phyloP scores from a whole-genome alignment of 2,888 invertebrate species.

The Crossocerus cetratus region DNA sequence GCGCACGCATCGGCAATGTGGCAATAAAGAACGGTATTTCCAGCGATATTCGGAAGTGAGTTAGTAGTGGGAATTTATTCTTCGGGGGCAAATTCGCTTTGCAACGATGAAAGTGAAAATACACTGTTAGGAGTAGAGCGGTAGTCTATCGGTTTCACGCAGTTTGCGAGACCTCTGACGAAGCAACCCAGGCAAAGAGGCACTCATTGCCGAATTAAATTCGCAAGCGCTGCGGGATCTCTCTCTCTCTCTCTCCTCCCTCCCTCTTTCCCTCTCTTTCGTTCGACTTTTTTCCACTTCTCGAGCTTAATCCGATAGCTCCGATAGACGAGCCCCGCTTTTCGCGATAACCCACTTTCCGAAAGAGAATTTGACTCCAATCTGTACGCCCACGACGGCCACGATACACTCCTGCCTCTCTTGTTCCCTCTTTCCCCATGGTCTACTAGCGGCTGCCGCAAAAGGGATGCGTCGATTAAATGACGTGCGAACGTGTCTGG shows the following conservation, averaged over 20 bases:
- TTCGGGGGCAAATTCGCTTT: no score
- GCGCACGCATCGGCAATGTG: no score
- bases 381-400: slow-evolving; percentile 8
- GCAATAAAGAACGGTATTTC: no score
- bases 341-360: slow-evolving; percentile 32
- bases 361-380: slow-evolving; percentile 29
- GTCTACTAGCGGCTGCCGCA: no score
- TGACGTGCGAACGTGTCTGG: no score
- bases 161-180: slow-evolving; percentile 9
- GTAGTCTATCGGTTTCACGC: neutral
- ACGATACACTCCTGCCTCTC: neutral
- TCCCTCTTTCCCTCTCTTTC: neutral
- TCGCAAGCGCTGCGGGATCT: neutral
- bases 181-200: neutral
- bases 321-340: slow-evolving; percentile 8
- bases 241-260: neutral
- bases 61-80: no score
- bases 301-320: slow-evolving; percentile 31
- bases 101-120: no score
- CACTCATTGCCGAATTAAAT: slow-evolving; percentile 11
- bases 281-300: slow-evolving; percentile 5
- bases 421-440: neutral
- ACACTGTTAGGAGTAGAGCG: no score
- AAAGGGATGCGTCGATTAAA: no score
- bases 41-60: no score